Percentiles rank a stretch among this genome's conserved stretches.
Conservation (phyloP, 2,797 vertebrate species). For the Sebastes iracundus region DNA sequence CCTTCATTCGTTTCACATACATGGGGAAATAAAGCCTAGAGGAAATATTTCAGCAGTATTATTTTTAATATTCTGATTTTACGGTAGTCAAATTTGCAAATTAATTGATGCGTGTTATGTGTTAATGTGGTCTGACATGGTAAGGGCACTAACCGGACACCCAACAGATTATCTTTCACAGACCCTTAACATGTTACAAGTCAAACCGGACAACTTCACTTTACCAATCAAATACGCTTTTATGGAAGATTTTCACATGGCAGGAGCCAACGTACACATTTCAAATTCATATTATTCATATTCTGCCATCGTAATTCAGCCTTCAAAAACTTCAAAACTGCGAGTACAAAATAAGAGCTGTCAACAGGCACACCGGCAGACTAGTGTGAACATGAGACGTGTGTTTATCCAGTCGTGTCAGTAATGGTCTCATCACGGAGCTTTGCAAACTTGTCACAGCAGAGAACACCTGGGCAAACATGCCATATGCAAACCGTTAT, state of each 20-base stretch:
- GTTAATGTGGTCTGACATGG: conserved; percentile 30
- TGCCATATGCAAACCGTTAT: background rate
- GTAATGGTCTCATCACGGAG: conserved; percentile 8
- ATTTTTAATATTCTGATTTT: background rate
- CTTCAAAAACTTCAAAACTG: conserved; percentile 4
- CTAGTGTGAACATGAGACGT: background rate
- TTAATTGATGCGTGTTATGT: background rate
- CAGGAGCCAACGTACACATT: background rate
- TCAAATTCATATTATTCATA: background rate
- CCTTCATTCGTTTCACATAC: conserved; percentile 8
- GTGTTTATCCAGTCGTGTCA: background rate
- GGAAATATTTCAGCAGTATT: conserved; percentile 3
- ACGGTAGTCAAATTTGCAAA: background rate
- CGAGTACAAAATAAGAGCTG: conserved; percentile 36
- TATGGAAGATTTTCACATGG: background rate
- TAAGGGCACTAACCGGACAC: background rate
- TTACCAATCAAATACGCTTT: background rate
- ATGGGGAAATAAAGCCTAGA: background rate
- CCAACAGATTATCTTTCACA: background rate
- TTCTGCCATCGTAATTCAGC: background rate
- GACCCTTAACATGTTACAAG: background rate
- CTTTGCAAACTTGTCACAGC: conserved; percentile 1
- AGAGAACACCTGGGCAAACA: background rate
- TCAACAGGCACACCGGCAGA: conserved; percentile 46
- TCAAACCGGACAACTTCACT: background rate